Conservation (phyloP, 2,888 invertebrate species). For the Autographa gamma region DNA sequence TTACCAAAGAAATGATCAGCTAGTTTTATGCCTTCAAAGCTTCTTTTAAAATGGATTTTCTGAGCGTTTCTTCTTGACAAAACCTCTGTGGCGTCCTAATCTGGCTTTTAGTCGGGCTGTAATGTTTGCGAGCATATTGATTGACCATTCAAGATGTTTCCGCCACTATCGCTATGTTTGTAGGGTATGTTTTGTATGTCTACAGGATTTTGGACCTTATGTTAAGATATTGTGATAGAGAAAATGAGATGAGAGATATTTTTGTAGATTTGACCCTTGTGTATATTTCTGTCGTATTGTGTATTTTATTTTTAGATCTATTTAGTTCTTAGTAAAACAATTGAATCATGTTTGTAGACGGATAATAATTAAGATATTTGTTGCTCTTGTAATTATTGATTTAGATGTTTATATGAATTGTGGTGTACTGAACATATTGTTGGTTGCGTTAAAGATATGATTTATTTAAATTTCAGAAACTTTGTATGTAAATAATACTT, state of each 20-base stretch:
- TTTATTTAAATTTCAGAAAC: no score
- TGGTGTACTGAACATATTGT: no score
- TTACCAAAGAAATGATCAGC: no score
- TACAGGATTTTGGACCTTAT: neutral
- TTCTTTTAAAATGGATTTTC: slow-evolving; percentile 15
- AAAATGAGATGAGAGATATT: slow-evolving; percentile 5
- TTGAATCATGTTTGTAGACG: no score
- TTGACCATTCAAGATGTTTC: slow-evolving; percentile 42
- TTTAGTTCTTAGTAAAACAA: no score
- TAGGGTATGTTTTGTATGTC: neutral
- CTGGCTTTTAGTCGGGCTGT: slow-evolving; percentile 36
- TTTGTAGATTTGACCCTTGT: neutral
- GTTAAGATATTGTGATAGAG: neutral
- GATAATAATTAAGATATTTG: no score
- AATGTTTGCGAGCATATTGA: slow-evolving; percentile 50
- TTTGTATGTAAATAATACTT: no score
- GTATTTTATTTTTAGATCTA: neutral
- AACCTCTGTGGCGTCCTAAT: slow-evolving; percentile 45
- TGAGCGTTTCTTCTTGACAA: slow-evolving; percentile 7
- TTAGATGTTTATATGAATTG: no score
- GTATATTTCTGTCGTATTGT: neutral
- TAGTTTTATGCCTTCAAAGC: neutral
- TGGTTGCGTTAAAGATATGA: no score
- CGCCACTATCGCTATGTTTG: slow-evolving; percentile 11
- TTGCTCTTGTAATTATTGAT: no score